Base-by-base conservation (phyloP, 2,113 vertebrate species). In the Hepsetus odoe region DNA sequence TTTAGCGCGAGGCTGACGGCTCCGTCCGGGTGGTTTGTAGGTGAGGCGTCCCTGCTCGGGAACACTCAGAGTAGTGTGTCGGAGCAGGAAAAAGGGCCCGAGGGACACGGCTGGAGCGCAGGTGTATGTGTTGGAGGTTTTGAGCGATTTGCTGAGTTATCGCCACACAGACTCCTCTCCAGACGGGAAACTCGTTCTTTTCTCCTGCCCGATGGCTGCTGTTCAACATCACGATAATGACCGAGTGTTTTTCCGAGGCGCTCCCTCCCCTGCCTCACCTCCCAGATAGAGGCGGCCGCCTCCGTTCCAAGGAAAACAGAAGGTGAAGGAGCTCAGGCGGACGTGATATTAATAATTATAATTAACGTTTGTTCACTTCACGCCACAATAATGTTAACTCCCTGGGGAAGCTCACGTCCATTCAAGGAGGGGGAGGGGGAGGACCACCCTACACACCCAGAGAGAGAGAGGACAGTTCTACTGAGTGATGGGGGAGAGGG, bases 341-440 rank as follows among this genome's bases (percentile, higher is more conserved):
- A 44, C 74, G n/a, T n/a, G 14, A 67, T 67, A 30, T 46, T 53
- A n/a, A 30, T 66, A 42, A 73, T 42, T 65, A n/a, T 64, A 64
- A 58, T 33, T 32, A 30, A 18, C 14, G 4, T 40, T 22, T 53
- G 35, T 62, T 22, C 24, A 70, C 44, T 30, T 72, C 10, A 64
- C 24, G 24, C n/a, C n/a, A 64, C 38, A 40, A 40, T 40, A n/a
- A n/a, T n/a, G n/a, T n/a, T n/a, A n/a, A n/a, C n/a, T n/a, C n/a
- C n/a, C n/a, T n/a, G n/a, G n/a, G n/a, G n/a, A n/a, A n/a, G n/a
- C n/a, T n/a, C n/a, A n/a, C n/a, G n/a, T n/a, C n/a, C n/a, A n/a
- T n/a, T n/a, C n/a, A n/a, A n/a, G n/a, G n/a, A n/a, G n/a, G n/a
- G n/a, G n/a, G n/a, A n/a, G n/a, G n/a, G n/a, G n/a, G n/a, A n/a